Percentiles rank a stretch among this genome's conserved stretches.
Evolutionary conservation across 2,113 vertebrate genomes (phyloP).

Genomic region (Coracopsis vasa): DNA sequence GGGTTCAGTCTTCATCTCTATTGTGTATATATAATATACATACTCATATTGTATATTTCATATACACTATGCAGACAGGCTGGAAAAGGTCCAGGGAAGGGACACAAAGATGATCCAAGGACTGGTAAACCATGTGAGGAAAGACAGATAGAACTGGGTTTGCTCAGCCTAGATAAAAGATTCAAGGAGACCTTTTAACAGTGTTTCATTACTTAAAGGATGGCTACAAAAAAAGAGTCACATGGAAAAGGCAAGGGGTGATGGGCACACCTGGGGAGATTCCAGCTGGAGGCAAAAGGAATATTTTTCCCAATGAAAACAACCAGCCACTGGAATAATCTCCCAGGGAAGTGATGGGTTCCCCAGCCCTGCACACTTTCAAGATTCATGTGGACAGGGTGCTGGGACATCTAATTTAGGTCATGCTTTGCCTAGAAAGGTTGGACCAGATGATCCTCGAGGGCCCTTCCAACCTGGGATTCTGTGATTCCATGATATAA

Average conservation of each 20-base stretch:
- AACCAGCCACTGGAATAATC: not conserved
- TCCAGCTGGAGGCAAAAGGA: not conserved
- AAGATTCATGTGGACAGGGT: not conserved
- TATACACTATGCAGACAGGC: not conserved
- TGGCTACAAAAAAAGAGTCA: not conserved
- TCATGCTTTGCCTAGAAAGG: not conserved
- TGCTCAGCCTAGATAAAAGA: not conserved
- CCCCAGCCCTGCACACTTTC: not conserved
- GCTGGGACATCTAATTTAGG: not conserved
- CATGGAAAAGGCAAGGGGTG: not conserved
- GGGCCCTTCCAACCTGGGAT: not conserved
- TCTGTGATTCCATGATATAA: not conserved
- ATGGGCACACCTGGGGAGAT: not conserved
- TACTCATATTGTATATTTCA: not conserved
- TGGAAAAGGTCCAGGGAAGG: not conserved
- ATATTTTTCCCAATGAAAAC: not conserved
- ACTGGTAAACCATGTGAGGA: not conserved
- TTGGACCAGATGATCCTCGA: not conserved
- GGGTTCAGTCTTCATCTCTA: not conserved
- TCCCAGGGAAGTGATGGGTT: not conserved
- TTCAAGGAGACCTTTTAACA: not conserved
- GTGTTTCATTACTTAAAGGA: not conserved
- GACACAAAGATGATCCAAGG: not conserved
- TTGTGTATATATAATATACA: not conserved
- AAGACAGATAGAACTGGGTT: not conserved